Conservation (phyloP, 2,797 vertebrate genomes). For the Sebastes minor region DNA sequence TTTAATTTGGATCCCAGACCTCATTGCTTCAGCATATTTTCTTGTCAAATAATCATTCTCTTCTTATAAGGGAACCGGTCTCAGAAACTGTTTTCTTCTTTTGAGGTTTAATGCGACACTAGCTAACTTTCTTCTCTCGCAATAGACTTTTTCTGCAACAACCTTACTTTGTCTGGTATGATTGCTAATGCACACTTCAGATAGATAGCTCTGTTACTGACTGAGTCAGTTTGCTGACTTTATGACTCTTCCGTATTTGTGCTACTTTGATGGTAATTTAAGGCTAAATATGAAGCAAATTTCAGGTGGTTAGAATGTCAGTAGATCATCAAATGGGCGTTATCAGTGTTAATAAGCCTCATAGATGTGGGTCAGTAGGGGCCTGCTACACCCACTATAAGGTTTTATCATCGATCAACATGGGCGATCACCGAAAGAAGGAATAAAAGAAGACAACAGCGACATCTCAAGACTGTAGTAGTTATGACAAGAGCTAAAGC, state of each 20-base stretch:
- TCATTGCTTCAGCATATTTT: slow-evolving; percentile 5
- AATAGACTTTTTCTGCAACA: not conserved
- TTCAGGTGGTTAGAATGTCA: accelerated
- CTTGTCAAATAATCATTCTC: not conserved
- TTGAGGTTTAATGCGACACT: accelerated
- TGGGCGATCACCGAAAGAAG: too few relatives aligned
- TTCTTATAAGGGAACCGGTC: not conserved
- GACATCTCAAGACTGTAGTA: too few relatives aligned
- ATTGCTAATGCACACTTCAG: not conserved
- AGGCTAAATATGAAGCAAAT: not conserved
- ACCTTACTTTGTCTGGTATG: not conserved
- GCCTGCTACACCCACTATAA: too few relatives aligned
- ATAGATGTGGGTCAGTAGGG: accelerated
- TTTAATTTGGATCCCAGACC: slow-evolving; percentile 5
- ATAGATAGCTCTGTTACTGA: not conserved
- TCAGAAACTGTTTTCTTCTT: not conserved
- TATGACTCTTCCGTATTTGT: not conserved
- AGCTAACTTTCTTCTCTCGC: not conserved
- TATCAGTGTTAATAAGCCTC: too few relatives aligned
- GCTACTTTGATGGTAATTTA: not conserved
- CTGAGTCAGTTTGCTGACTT: not conserved
- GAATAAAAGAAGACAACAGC: too few relatives aligned
- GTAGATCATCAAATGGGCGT: too few relatives aligned
- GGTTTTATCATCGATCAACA: too few relatives aligned
- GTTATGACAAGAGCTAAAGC: too few relatives aligned